Percentiles rank a stretch among this genome's conserved stretches.
Conservation (phyloP, 2,888 invertebrate genomes). For the Dendrolimus pini region DNA sequence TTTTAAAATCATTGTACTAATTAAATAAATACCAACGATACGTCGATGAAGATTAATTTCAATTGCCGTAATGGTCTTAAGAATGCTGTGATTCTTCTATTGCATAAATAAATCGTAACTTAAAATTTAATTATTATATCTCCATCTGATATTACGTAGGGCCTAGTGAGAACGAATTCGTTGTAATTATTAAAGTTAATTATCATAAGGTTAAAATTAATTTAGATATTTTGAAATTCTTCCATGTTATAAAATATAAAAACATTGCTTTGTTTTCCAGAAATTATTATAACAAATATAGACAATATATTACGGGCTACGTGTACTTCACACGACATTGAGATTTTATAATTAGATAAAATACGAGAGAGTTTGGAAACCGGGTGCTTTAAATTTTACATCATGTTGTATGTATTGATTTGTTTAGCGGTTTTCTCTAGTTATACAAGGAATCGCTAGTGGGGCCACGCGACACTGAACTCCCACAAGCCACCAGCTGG, state of each 20-base stretch:
- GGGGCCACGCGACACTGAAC: slow-evolving; percentile 5
- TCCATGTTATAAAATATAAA: slow-evolving; percentile 52
- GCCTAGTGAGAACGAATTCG: slow-evolving; percentile 72
- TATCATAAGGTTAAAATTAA: slow-evolving; percentile 53
- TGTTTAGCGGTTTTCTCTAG: slow-evolving; percentile 64
- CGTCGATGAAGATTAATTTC: slow-evolving; percentile 70
- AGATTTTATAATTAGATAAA: slow-evolving; percentile 69
- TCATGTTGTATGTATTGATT: slow-evolving; percentile 68
- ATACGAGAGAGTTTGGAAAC: slow-evolving; percentile 73
- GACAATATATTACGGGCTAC: slow-evolving; percentile 68
- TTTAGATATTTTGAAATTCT: slow-evolving; percentile 68
- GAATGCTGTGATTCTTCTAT: slow-evolving; percentile 77
- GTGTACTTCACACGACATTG: slow-evolving; percentile 54
- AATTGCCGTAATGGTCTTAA: slow-evolving; percentile 73
- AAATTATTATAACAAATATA: slow-evolving; percentile 48
- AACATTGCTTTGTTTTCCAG: slow-evolving; percentile 57
- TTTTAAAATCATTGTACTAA: slow-evolving; percentile 70
- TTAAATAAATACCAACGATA: slow-evolving; percentile 62
- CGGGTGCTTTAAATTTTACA: slow-evolving; percentile 76
- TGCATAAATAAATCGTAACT: slow-evolving; percentile 64
- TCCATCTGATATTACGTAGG: slow-evolving; percentile 69
- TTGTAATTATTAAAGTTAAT: slow-evolving; percentile 61
- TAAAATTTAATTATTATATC: slow-evolving; percentile 56
- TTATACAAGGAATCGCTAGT: slow-evolving; percentile 38
- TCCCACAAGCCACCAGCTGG: not conserved